Evolutionary conservation across 2,797 vertebrate species (phyloP), one percentile per base, ranked within the genome.

Genomic region (Alosa sapidissima): DNA sequence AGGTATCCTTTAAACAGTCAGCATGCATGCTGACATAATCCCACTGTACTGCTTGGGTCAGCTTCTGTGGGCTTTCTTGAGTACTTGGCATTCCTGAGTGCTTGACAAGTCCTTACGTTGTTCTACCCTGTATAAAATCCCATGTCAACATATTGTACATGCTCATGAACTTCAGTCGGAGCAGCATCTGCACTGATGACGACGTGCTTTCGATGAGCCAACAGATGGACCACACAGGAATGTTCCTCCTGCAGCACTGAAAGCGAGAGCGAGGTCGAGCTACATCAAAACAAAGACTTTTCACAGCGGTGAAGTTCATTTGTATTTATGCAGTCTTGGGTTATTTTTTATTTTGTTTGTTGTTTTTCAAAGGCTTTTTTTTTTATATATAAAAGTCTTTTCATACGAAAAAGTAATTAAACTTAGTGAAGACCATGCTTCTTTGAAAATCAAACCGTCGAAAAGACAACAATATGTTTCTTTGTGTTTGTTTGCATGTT

Each of bases 391-490:
- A 65, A 65, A 65, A 41, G 68, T 47, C 19, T 78, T 78, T 78
- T 78, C 36, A 21, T 47, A 47, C 19, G 1, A 78, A 41, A 78
- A 47, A 16, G 72, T 47, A 45, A 78, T 78, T 78, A 78, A 78
- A 47, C 72, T 47, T 47, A 1, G 7, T 78, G 72, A 41, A 78
- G 72, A 21, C 41, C 41, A 47, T 0, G 41, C 41, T 21, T 19
- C 72, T 78, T 78, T 78, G 72, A 78, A 78, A 78, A 78, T 78
- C 72, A 78, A 78, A 78, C 72, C 21, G 72, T 36, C 16, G 5
- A 19, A 78, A 45, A 78, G 36, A 36, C 36, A 14, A 5, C 36
- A 47, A 41, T 21, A 47, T 75, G 33, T 45, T 45, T 14, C 62
- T 33, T 36, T 36, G 65, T 36, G 33, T 45, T 78, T 78, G 36